These are phyloP conservation scores for Cinclus cinclus DNA, from an alignment of 2,113 vertebrate genomes.

Conservation along the genomic window DNA sequence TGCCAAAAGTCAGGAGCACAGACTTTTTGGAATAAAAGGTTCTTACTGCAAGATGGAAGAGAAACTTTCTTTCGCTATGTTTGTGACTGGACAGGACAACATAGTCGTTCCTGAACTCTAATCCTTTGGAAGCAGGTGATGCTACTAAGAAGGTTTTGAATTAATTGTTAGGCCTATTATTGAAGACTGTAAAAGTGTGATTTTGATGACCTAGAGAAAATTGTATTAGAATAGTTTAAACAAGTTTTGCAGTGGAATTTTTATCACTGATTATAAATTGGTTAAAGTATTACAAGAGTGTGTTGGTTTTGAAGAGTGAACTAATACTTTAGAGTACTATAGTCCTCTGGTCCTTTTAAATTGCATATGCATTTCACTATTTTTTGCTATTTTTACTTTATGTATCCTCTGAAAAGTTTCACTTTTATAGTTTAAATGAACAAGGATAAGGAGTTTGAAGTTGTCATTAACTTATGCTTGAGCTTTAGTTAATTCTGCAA, in stretches of 20 bases:
- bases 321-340: neutral
- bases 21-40: neutral
- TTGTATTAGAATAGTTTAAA: conserved; percentile 46
- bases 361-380: neutral
- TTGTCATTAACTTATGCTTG: neutral
- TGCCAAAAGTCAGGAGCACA: neutral
- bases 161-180: conserved; percentile 25
- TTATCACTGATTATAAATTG: conserved; percentile 5
- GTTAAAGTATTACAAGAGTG: neutral
- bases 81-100: neutral
- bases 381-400: neutral
- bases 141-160: conserved; percentile 38
- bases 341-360: neutral
- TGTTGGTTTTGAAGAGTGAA: neutral
- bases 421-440: neutral
- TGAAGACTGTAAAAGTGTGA: conserved; percentile 34
- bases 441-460: neutral
- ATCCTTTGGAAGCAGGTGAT: conserved; percentile 18
- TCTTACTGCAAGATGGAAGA: neutral
- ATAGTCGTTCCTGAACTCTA: fast-evolving
- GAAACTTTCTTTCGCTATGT: neutral
- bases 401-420: neutral
- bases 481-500: conserved; percentile 11
- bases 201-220: conserved; percentile 60
- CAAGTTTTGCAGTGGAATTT: conserved; percentile 30